phyloP scores from a whole-genome alignment of 2,888 invertebrate genomes.

The Tinea pellionella region DNA sequence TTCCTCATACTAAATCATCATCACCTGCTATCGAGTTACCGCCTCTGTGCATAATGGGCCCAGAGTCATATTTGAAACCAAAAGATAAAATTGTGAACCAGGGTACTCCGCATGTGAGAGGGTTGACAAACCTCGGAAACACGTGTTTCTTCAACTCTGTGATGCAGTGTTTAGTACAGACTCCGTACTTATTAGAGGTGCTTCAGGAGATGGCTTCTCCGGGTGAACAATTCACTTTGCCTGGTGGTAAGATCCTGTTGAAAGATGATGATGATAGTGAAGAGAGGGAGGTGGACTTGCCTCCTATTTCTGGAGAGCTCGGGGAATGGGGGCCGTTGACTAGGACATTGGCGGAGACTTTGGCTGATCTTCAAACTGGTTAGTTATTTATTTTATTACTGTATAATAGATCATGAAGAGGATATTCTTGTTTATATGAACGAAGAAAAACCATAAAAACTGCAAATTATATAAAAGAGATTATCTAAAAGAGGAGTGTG shows the following conservation, averaged over 20 bases:
- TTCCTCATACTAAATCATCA: constrained; percentile 35
- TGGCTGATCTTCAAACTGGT: constrained; percentile 75
- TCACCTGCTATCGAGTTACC: constrained; percentile 42
- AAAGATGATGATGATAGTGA: constrained; percentile 41
- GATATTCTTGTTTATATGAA: not conserved
- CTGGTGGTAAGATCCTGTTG: constrained; percentile 76
- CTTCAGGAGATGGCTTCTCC: constrained; percentile 76
- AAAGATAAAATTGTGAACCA: constrained; percentile 45
- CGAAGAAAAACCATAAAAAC: too few relatives aligned
- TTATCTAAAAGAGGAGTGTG: too few relatives aligned
- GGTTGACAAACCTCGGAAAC: constrained; percentile 91
- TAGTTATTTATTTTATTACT: constrained; percentile 18
- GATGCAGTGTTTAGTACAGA: constrained; percentile 91
- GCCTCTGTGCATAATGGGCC: constrained; percentile 30
- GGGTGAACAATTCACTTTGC: constrained; percentile 77
- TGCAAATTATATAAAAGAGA: too few relatives aligned
- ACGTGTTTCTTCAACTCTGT: constrained; percentile 98
- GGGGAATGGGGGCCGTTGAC: constrained; percentile 78
- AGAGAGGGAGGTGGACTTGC: constrained; percentile 66
- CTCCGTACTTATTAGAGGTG: constrained; percentile 79
- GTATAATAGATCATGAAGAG: not conserved
- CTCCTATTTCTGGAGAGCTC: constrained; percentile 74
- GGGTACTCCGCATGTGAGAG: constrained; percentile 73
- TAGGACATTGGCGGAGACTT: constrained; percentile 74
- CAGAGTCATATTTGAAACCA: constrained; percentile 30